A percentile compares a stretch with the other conserved stretches of the same genome.
These are phyloP conservation scores for Centropyge bicolor DNA, from an alignment of 2,797 vertebrate species.

Conservation along the genomic window DNA sequence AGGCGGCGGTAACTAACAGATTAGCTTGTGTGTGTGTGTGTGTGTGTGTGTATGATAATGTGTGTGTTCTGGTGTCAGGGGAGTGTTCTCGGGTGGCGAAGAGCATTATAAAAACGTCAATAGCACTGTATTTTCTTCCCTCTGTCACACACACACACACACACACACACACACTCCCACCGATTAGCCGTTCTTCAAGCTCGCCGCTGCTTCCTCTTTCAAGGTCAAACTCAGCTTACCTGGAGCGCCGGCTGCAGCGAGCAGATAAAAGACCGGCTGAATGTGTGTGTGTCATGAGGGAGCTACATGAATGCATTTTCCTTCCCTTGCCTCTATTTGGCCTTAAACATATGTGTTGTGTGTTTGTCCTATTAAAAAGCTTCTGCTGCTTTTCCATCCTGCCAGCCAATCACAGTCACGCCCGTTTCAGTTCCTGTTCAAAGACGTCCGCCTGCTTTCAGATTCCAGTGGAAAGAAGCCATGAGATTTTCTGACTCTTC, in stretches of 20 bases:
- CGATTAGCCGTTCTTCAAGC: slow-evolving; percentile 50
- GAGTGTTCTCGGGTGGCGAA: slow-evolving; percentile 21
- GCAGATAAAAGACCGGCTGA: slow-evolving; percentile 56
- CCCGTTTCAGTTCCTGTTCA: neutral
- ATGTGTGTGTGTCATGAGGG: slow-evolving; percentile 22
- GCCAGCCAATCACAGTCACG: neutral
- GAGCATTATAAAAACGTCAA: slow-evolving; percentile 49
- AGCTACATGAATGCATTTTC: neutral
- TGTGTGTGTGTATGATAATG: slow-evolving; percentile 34
- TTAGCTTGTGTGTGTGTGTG: slow-evolving; percentile 7
- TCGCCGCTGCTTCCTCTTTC: slow-evolving; percentile 62
- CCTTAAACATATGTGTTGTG: neutral
- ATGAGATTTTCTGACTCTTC: slow-evolving; percentile 9
- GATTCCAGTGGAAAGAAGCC: neutral
- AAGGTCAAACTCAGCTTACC: slow-evolving; percentile 74
- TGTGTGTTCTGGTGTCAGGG: slow-evolving; percentile 54
- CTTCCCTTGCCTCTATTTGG: neutral
- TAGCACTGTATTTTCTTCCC: slow-evolving; percentile 3
- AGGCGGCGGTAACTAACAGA: slow-evolving; percentile 40
- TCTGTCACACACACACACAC: slow-evolving; percentile 16
- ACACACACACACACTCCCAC: slow-evolving; percentile 22
- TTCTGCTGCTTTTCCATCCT: neutral
- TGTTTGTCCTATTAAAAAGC: too few relatives aligned
- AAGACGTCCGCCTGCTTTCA: neutral
- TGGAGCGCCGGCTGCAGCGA: slow-evolving; percentile 59